Evolutionary conservation across 1,140 invertebrate species (phyloP).

Genomic region (Ptiloglossa arizonensis): DNA sequence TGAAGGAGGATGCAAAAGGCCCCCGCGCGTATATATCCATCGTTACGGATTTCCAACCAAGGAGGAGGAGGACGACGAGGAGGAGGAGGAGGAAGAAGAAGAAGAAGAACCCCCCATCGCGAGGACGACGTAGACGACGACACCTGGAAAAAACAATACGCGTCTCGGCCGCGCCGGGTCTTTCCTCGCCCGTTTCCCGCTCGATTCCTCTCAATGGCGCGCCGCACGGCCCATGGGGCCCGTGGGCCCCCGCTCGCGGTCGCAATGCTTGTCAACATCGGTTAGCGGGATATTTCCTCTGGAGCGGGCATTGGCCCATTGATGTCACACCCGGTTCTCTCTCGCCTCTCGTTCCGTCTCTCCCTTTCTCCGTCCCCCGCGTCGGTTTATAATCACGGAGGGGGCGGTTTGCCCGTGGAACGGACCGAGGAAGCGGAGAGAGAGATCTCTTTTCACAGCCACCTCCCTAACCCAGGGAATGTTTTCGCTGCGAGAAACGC

Average conservation of each 20-base stretch:
- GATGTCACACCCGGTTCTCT: slow-evolving; percentile 70
- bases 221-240: slow-evolving; percentile 22
- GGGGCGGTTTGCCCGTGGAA: not conserved
- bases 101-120: not conserved
- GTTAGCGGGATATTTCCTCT: slow-evolving; percentile 79
- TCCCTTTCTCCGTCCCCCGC: not conserved
- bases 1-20: too few species aligned
- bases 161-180: slow-evolving; percentile 18
- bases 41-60: slow-evolving; percentile 39
- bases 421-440: slow-evolving; percentile 42
- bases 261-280: slow-evolving; percentile 79
- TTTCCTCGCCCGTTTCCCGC: slow-evolving; percentile 37
- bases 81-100: slow-evolving; percentile 32
- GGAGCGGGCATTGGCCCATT: slow-evolving; percentile 76
- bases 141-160: slow-evolving; percentile 62
- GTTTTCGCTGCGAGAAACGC: slow-evolving; percentile 58
- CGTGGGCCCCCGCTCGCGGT: slow-evolving; percentile 50
- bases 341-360: slow-evolving; percentile 17
- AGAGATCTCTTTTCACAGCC: slow-evolving; percentile 57
- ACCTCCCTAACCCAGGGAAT: slow-evolving; percentile 30
- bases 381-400: slow-evolving; percentile 38
- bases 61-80: slow-evolving; percentile 24
- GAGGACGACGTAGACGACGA: slow-evolving; percentile 40
- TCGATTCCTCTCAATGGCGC: slow-evolving; percentile 52
- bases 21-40: too few species aligned